phyloP scores from a whole-genome alignment of 2,888 invertebrate genomes.

The Latrodectus elegans region DNA sequence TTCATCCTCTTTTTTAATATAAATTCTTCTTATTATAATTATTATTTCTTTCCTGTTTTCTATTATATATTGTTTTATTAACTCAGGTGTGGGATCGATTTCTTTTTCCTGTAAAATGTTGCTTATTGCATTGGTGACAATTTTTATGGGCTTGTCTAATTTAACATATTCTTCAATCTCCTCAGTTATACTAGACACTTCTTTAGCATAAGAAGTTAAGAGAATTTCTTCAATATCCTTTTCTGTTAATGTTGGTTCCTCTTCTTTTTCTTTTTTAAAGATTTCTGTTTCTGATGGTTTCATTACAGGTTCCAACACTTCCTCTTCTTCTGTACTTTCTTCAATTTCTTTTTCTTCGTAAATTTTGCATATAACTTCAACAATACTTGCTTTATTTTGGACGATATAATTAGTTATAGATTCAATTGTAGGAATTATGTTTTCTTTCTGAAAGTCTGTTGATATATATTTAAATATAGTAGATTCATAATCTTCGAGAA shows the following conservation, averaged over 20 bases:
- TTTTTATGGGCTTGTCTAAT: background rate
- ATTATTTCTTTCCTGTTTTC: background rate
- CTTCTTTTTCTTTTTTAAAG: background rate
- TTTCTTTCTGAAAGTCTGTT: background rate
- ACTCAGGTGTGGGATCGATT: background rate
- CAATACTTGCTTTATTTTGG: conserved; percentile 9
- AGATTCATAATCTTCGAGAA: conserved; percentile 6
- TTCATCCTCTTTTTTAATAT: background rate
- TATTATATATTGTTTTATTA: background rate
- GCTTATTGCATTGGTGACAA: background rate
- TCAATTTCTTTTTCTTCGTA: conserved; percentile 2
- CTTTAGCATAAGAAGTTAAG: background rate
- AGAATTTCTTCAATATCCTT: background rate
- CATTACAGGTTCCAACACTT: background rate
- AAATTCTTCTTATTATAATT: conserved; percentile 2
- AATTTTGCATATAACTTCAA: background rate
- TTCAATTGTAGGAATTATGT: background rate
- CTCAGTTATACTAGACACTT: background rate
- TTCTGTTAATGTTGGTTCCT: background rate
- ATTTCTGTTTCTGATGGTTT: background rate
- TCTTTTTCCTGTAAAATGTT: conserved; percentile 7
- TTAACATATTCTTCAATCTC: conserved; percentile 4
- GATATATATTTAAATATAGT: conserved; percentile 19
- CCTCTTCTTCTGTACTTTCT: background rate
- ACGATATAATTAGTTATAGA: conserved; percentile 5